Percentiles rank a stretch among this genome's conserved stretches.
Evolutionary conservation across 2,797 vertebrate genomes (phyloP).

Genomic region (Chrysocyon brachyurus): DNA sequence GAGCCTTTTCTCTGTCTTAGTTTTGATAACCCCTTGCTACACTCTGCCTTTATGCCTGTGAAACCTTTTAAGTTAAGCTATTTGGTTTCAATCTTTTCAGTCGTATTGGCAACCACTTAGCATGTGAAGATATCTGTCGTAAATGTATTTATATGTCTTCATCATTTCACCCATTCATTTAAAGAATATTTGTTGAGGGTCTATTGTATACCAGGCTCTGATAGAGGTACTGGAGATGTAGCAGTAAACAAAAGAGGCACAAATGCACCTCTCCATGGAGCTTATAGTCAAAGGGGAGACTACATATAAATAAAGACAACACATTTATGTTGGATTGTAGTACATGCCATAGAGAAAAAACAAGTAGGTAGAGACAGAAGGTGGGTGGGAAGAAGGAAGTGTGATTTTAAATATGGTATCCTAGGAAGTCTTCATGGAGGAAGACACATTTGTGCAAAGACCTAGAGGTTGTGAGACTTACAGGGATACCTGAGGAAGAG

Average conservation of each 20-base stretch:
- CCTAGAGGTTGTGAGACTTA: not conserved
- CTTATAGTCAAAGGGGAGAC: not conserved
- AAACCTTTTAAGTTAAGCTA: not conserved
- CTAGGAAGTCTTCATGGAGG: not conserved
- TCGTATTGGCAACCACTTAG: not conserved
- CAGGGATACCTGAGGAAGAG: not conserved
- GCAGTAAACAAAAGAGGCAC: not conserved
- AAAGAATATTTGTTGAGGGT: not conserved
- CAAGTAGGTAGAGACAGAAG: not conserved
- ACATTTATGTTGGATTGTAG: not conserved
- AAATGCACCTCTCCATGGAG: not conserved
- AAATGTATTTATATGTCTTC: not conserved
- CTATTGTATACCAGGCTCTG: not conserved
- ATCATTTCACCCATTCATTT: conserved; percentile 3
- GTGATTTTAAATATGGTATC: not conserved
- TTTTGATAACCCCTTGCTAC: not conserved
- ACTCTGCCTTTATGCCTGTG: not conserved
- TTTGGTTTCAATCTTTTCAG: not conserved
- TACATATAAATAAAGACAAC: not conserved
- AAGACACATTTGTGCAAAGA: not conserved
- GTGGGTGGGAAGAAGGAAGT: not conserved
- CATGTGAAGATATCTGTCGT: not conserved
- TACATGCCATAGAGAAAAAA: not conserved
- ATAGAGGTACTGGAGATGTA: not conserved
- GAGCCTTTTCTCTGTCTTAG: not conserved